A percentile compares a stretch with the other conserved stretches of the same genome.
Evolutionary conservation across 2,113 vertebrate species (phyloP).

Genomic region (Theristicus caerulescens): DNA sequence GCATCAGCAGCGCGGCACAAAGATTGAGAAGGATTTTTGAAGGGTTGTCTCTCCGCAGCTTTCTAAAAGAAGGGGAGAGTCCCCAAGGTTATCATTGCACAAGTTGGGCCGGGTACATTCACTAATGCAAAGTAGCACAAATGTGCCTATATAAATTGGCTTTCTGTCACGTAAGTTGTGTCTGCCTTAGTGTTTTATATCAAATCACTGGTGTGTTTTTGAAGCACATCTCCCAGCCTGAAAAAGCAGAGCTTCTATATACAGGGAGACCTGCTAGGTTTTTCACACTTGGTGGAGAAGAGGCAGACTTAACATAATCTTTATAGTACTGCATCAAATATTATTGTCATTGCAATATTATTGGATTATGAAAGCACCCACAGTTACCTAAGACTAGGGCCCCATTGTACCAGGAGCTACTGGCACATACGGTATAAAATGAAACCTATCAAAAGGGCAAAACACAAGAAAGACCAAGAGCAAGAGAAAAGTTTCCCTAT

Average conservation of each 20-base stretch:
- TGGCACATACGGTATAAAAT: not conserved
- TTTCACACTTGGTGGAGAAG: not conserved
- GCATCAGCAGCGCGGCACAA: constrained; percentile 78
- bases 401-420: not conserved
- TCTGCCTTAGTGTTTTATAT: not conserved
- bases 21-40: constrained; percentile 91
- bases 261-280: not conserved
- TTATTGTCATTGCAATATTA: not conserved
- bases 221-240: not conserved
- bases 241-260: not conserved
- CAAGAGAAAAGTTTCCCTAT: not conserved
- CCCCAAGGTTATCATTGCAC: not conserved
- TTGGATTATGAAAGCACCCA: not conserved
- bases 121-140: not conserved
- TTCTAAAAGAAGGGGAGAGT: constrained; percentile 66
- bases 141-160: not conserved
- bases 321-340: not conserved
- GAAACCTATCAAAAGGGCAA: not conserved
- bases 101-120: not conserved
- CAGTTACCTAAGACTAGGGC: not conserved
- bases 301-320: not conserved
- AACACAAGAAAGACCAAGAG: not conserved
- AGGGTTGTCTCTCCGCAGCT: constrained; percentile 82
- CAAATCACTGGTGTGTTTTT: not conserved
- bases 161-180: not conserved